phyloP scores from a whole-genome alignment of 2,797 vertebrate genomes.

The Ciconia nigra region DNA sequence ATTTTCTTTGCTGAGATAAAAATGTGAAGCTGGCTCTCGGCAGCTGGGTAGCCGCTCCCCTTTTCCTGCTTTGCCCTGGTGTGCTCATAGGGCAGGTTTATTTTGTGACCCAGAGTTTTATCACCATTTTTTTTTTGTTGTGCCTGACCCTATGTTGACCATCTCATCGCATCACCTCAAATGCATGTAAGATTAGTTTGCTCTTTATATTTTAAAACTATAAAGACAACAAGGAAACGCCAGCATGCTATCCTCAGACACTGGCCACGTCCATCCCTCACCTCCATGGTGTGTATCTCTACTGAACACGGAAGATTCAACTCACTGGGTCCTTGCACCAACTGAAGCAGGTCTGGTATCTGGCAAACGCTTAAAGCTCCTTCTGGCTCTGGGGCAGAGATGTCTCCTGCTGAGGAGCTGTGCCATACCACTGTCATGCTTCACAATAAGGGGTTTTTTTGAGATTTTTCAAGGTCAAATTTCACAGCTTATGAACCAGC shows the following conservation, averaged over 20 bases:
- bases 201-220: neutral
- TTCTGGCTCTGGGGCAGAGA: neutral
- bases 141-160: neutral
- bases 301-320: neutral
- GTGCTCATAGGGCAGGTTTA: neutral
- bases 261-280: neutral
- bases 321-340: neutral
- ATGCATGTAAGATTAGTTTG: fast-evolving
- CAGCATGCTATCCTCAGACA: neutral
- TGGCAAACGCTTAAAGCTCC: neutral
- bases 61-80: neutral
- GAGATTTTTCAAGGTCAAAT: neutral
- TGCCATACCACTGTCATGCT: neutral
- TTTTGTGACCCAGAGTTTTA: neutral
- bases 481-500: neutral
- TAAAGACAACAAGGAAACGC: fast-evolving
- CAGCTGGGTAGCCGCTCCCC: neutral
- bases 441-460: neutral
- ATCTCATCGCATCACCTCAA: neutral
- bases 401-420: neutral
- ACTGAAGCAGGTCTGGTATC: neutral
- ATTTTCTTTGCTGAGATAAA: neutral
- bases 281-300: neutral
- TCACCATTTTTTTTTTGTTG: neutral
- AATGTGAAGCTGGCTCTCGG: neutral